Conservation (phyloP, 2,888 invertebrate species). For the Hydropsyche betteni region DNA sequence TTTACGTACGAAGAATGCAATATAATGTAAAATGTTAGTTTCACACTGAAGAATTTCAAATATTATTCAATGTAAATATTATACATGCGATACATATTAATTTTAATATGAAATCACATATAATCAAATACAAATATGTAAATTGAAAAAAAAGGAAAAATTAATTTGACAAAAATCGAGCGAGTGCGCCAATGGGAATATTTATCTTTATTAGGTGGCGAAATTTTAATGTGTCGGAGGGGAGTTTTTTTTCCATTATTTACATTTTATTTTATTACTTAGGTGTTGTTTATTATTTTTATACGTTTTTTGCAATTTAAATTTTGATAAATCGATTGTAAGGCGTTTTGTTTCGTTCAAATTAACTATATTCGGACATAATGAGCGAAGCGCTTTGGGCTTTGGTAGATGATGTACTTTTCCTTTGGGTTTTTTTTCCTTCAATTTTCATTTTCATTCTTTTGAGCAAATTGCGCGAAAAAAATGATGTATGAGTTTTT, state of each 20-base stretch:
- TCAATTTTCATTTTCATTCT: too few relatives aligned
- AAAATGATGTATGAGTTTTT: too few relatives aligned
- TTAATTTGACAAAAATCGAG: too few relatives aligned
- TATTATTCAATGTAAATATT: not conserved
- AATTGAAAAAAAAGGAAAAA: too few relatives aligned
- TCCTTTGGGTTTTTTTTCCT: too few relatives aligned
- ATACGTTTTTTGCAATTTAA: not conserved
- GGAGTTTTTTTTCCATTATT: too few relatives aligned
- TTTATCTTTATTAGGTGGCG: not conserved
- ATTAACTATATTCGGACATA: not conserved
- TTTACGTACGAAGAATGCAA: slow-evolving; percentile 2
- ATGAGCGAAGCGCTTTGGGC: not conserved
- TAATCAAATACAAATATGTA: too few relatives aligned
- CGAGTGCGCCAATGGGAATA: not conserved
- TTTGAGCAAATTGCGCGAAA: too few relatives aligned
- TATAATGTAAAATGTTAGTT: slow-evolving; percentile 4
- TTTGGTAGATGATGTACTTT: too few relatives aligned
- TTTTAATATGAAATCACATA: too few relatives aligned
- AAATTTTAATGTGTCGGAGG: slow-evolving; percentile 5
- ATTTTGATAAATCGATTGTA: slow-evolving; percentile 7
- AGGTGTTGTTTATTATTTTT: not conserved
- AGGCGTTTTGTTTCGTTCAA: not conserved
- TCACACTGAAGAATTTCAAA: slow-evolving; percentile 11
- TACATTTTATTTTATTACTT: too few relatives aligned
- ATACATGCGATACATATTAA: too few relatives aligned